Evolutionary conservation across 92 coral and sea anemone species (phyloP).

Genomic region (Phenganax marumi): DNA sequence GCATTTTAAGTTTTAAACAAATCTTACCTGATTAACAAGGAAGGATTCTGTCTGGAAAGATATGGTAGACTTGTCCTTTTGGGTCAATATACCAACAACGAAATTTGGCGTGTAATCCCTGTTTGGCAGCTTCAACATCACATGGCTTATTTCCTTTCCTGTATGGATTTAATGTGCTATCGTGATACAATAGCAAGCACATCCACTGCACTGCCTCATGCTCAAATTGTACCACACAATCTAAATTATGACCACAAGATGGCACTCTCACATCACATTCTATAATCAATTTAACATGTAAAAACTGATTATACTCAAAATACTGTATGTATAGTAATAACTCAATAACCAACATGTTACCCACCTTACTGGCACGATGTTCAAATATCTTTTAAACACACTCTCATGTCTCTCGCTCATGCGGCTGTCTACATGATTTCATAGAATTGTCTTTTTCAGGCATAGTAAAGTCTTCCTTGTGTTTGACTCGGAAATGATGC

Average conservation of each 20-base stretch:
- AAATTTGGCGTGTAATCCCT: conserved; percentile 3
- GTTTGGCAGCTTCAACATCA: neutral
- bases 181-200: neutral
- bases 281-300: neutral
- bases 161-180: neutral
- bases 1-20: too few species aligned
- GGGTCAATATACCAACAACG: neutral
- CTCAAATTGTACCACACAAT: neutral
- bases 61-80: neutral
- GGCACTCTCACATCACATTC: neutral
- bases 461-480: neutral
- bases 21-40: neutral
- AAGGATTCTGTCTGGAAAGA: conserved; percentile 6
- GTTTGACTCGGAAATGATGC: conserved; percentile 4
- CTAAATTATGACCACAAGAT: neutral
- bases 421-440: neutral
- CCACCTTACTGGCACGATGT: neutral
- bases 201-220: neutral
- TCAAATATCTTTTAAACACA: neutral
- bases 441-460: neutral
- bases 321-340: too few species aligned
- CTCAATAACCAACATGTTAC: neutral
- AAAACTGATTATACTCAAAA: neutral
- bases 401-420: conserved; percentile 2
- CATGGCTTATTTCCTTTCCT: neutral